These are phyloP conservation scores for Coreius guichenoti DNA, from an alignment of 2,797 vertebrate genomes.

Conservation along the genomic window DNA sequence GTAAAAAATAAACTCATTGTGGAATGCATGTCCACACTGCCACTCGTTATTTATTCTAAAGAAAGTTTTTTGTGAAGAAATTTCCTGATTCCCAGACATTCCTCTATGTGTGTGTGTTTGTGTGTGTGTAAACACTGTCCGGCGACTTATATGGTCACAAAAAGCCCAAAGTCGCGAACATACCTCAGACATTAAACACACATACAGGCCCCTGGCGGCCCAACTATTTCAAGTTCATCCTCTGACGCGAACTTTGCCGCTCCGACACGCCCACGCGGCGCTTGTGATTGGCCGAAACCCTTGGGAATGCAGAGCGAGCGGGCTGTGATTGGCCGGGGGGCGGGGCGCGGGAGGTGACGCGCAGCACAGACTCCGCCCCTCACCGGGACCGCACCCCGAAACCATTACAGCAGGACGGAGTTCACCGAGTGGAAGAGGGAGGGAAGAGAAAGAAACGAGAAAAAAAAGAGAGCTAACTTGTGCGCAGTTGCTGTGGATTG, in stretches of 20 bases:
- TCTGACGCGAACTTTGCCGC: slow-evolving; percentile 42
- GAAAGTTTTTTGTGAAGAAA: slow-evolving; percentile 42
- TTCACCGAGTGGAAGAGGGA: slow-evolving; percentile 71
- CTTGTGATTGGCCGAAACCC: slow-evolving; percentile 67
- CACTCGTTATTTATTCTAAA: slow-evolving; percentile 3
- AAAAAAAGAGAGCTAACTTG: slow-evolving; percentile 65
- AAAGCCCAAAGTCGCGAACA: slow-evolving; percentile 79
- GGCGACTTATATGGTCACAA: slow-evolving; percentile 86
- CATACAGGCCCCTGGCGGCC: slow-evolving; percentile 56
- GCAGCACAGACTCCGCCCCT: slow-evolving; percentile 59
- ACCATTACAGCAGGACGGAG: slow-evolving; percentile 61
- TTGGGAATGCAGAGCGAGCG: background rate
- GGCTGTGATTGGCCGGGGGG: slow-evolving; percentile 61
- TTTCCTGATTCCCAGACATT: slow-evolving; percentile 47
- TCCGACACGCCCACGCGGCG: background rate
- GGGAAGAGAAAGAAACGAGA: slow-evolving; percentile 49
- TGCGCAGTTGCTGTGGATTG: slow-evolving; percentile 71
- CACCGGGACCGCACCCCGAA: slow-evolving; percentile 77
- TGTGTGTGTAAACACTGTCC: slow-evolving; percentile 69
- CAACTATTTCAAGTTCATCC: slow-evolving; percentile 71
- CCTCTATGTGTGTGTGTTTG: slow-evolving; percentile 39
- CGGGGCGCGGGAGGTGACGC: slow-evolving; percentile 52
- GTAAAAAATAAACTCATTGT: background rate
- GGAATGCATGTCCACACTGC: background rate
- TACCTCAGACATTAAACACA: slow-evolving; percentile 81